A percentile compares a stretch with the other conserved stretches of the same genome.
Evolutionary conservation across 2,797 vertebrate genomes (phyloP).

Genomic region (Lutjanus argentimaculatus): DNA sequence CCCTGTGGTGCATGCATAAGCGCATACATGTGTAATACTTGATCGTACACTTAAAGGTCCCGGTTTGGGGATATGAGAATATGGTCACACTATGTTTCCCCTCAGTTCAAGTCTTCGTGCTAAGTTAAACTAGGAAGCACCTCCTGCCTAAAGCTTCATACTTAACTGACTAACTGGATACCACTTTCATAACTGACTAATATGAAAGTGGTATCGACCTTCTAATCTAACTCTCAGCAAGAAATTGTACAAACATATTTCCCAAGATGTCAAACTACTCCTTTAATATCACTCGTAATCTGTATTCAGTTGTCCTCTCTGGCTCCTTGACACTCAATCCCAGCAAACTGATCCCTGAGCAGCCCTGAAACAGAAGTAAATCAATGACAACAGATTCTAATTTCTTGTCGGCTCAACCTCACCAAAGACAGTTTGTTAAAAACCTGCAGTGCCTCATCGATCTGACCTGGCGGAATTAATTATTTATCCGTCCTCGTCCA

Average conservation of each 20-base stretch:
- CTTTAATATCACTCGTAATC: conserved; percentile 1
- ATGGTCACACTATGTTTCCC: too few relatives aligned
- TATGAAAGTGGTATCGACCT: not conserved
- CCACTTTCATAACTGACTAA: too few relatives aligned
- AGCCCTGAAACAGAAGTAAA: conserved; percentile 12
- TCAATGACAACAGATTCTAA: conserved; percentile 9
- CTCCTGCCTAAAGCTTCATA: too few relatives aligned
- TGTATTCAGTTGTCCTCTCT: conserved; percentile 16
- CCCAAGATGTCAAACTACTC: not conserved
- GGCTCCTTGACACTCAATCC: not conserved
- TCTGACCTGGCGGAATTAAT: conserved; percentile 20
- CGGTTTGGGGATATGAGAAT: too few relatives aligned
- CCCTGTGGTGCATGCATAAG: too few relatives aligned
- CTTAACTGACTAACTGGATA: not conserved
- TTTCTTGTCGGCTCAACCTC: conserved; percentile 11
- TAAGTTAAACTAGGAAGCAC: too few relatives aligned
- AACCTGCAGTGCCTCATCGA: not conserved
- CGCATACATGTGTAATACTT: too few relatives aligned
- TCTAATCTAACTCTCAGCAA: not conserved
- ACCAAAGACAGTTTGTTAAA: not conserved
- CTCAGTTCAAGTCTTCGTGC: too few relatives aligned
- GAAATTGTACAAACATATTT: not conserved
- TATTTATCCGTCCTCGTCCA: conserved; percentile 12
- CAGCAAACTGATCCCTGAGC: conserved; percentile 26
- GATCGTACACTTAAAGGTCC: too few relatives aligned